phyloP scores from a whole-genome alignment of 2,113 vertebrate genomes.

The Gambusia affinis region DNA sequence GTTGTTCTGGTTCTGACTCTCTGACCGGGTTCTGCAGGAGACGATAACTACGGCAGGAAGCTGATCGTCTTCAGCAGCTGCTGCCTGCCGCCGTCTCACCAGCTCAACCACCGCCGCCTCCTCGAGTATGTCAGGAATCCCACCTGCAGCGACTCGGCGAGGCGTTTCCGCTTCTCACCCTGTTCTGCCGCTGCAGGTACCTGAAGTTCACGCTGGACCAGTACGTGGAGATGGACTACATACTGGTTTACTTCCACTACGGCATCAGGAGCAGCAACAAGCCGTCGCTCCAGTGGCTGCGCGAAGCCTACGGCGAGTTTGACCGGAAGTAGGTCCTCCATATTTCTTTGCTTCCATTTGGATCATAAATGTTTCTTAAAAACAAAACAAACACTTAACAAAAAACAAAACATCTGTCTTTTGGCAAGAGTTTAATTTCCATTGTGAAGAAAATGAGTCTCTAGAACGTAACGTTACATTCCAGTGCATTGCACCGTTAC shows the following conservation, averaged over 20 bases:
- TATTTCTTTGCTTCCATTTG: too few relatives aligned
- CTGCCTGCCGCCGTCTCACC: constrained; percentile 84
- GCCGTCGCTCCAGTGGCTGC: constrained; percentile 84
- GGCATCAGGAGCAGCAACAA: constrained; percentile 87
- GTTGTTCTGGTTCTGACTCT: not conserved
- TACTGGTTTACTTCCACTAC: constrained; percentile 86
- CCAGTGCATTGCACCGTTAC: too few relatives aligned
- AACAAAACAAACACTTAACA: too few relatives aligned
- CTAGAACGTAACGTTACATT: too few relatives aligned
- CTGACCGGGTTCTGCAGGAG: constrained; percentile 72
- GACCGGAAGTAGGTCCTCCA: constrained; percentile 83
- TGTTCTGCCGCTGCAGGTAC: constrained; percentile 76
- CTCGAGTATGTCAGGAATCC: constrained; percentile 81
- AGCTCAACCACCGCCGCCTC: constrained; percentile 86
- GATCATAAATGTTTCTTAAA: too few relatives aligned
- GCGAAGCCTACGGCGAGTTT: constrained; percentile 85
- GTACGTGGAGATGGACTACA: constrained; percentile 88
- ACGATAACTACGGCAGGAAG: constrained; percentile 85
- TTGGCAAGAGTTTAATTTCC: too few relatives aligned
- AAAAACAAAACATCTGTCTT: too few relatives aligned
- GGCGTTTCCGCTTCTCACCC: not conserved
- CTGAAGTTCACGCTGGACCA: constrained; percentile 87
- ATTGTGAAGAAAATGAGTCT: too few relatives aligned
- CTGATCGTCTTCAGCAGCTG: constrained; percentile 89
- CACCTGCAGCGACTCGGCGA: not conserved